Evolutionary conservation across 2,113 vertebrate genomes (phyloP).

Genomic region (Bubalus kerabau): DNA sequence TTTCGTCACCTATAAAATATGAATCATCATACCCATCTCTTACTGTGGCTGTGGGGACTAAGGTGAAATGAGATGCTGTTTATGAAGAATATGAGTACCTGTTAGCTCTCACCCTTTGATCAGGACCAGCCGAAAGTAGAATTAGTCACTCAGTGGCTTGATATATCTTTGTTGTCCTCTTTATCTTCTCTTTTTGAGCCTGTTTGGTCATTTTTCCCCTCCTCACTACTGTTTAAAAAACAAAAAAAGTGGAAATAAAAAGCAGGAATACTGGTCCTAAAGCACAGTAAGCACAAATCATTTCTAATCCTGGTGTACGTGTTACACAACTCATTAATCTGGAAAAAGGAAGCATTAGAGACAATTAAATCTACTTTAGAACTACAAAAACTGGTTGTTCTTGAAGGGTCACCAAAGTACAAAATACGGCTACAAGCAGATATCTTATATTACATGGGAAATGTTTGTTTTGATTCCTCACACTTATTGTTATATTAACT

Average conservation of each 20-base stretch:
- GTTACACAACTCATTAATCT: conserved; percentile 36
- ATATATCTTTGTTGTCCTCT: background rate
- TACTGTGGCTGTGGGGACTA: background rate
- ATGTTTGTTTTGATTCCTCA: background rate
- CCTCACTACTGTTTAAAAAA: background rate
- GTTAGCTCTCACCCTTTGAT: background rate
- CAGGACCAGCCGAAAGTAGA: background rate
- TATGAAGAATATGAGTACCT: background rate
- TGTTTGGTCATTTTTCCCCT: background rate
- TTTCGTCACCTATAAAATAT: background rate
- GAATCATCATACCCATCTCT: background rate
- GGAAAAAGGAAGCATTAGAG: conserved; percentile 38
- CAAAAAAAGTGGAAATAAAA: background rate
- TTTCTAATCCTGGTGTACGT: conserved; percentile 14
- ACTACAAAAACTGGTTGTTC: conserved; percentile 27
- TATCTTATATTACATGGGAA: background rate
- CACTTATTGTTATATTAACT: background rate
- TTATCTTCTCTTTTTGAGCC: background rate
- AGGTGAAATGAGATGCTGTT: background rate
- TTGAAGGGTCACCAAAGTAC: background rate
- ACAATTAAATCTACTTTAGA: conserved; percentile 19
- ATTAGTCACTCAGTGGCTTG: background rate
- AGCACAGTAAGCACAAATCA: background rate
- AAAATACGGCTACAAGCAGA: background rate
- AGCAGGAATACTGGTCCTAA: background rate